Evolutionary conservation across 1,140 invertebrate species (phyloP).

Genomic region (Ooceraea biroi): DNA sequence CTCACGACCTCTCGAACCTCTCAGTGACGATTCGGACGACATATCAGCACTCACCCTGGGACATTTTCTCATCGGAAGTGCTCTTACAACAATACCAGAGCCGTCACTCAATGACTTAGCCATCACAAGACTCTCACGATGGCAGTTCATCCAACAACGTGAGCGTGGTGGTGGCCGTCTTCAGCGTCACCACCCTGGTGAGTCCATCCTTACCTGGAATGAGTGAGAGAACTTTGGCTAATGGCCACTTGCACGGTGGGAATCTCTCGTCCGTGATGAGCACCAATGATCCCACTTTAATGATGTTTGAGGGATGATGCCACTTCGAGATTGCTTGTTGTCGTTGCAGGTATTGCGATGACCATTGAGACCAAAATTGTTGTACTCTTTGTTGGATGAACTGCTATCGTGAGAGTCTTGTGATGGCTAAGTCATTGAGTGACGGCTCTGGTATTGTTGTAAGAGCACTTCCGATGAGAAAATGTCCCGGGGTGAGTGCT

Average conservation of each 20-base stretch:
- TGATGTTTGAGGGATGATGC: background rate
- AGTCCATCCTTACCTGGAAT: background rate
- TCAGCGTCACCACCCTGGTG: background rate
- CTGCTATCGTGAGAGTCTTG: slow-evolving; percentile 19
- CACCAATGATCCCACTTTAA: background rate
- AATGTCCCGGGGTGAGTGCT: too few relatives aligned
- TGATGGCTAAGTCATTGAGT: background rate
- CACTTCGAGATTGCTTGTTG: background rate
- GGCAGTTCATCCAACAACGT: background rate
- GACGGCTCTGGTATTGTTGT: background rate
- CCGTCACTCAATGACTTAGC: background rate
- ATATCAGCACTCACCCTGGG: too few relatives aligned
- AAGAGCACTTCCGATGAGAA: slow-evolving; percentile 66
- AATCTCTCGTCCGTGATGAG: background rate
- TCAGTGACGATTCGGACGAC: slow-evolving; percentile 29
- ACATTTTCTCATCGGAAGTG: slow-evolving; percentile 72
- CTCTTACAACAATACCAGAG: background rate
- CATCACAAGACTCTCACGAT: background rate
- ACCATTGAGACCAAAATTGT: slow-evolving; percentile 11
- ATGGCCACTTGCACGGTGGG: background rate
- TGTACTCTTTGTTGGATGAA: background rate
- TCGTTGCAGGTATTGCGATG: background rate
- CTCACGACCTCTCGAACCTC: background rate
- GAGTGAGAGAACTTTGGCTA: background rate
- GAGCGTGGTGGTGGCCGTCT: too few relatives aligned